Conservation (phyloP, 2,113 vertebrate species). For the Malurus alboscapulatus region DNA sequence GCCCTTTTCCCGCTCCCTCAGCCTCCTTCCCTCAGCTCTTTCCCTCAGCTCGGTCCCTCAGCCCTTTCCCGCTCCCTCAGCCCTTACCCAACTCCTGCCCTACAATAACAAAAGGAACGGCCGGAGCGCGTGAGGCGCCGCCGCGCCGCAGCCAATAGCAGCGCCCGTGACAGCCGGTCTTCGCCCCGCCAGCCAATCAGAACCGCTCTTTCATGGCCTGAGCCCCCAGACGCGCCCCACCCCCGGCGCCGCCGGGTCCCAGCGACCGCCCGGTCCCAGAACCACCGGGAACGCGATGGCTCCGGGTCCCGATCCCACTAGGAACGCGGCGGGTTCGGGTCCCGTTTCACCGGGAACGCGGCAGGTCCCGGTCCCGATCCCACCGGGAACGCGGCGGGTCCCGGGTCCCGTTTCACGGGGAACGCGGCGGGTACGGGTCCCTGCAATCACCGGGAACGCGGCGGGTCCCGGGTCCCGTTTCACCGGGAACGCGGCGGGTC, state of each 20-base stretch:
- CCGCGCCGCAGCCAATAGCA: background rate
- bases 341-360: background rate
- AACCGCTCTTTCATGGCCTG: background rate
- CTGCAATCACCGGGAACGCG: background rate
- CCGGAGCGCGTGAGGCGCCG: background rate
- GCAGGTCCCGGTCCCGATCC: no score
- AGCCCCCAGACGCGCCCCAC: background rate
- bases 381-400: background rate
- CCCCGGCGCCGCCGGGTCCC: background rate
- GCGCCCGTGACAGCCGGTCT: accelerated
- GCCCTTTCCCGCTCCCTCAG: background rate
- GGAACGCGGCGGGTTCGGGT: no score
- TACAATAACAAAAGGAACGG: background rate
- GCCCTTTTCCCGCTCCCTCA: background rate
- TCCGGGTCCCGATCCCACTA: no score
- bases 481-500: background rate
- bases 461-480: no score
- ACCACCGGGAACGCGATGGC: background rate
- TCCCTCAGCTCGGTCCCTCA: background rate
- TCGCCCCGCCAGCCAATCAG: background rate
- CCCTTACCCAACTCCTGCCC: background rate
- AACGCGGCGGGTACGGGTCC: background rate
- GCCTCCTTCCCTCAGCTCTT: background rate
- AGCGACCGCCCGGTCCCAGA: background rate
- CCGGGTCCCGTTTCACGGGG: background rate